These are phyloP conservation scores for rabbit (Oryctolagus cuniculus) DNA, from an alignment of 2,113 vertebrate species.

Conservation along the genomic window mOryCun1.1 NC_091433.1:102092501-102093000, in stretches of 20 bases:
- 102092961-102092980: neutral
- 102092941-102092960: neutral
- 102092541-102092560: neutral
- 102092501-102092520: neutral
- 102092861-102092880: neutral
- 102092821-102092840: neutral
- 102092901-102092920: neutral
- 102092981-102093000: neutral
- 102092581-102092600: neutral
- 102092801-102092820: neutral
- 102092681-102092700: neutral
- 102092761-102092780: neutral
- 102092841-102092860: neutral
- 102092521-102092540: neutral
- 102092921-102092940: neutral
- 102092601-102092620: neutral
- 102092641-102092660: neutral
- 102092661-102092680: neutral
- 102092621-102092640: neutral
- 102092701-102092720: neutral
- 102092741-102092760: conserved; percentile 22
- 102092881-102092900: fast-evolving
- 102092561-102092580: neutral
- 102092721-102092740: neutral
- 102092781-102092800: neutral